Evolutionary conservation across 2,113 vertebrate genomes (phyloP).

Genomic region (Psilopsiagon aymara): DNA sequence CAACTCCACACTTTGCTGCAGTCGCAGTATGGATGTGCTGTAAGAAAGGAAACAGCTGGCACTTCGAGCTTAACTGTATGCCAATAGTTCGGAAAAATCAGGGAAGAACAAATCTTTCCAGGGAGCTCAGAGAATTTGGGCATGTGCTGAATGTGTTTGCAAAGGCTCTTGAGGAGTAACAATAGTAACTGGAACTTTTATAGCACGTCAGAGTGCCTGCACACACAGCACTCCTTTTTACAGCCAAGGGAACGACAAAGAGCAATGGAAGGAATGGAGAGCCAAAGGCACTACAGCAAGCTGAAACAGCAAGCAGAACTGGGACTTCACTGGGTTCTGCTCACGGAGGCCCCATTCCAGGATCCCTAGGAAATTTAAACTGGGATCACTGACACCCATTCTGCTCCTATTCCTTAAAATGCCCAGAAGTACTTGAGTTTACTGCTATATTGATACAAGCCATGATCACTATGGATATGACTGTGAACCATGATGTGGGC

Average conservation of each 20-base stretch:
- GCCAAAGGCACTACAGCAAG: neutral
- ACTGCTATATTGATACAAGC: neutral
- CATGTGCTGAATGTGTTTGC: neutral
- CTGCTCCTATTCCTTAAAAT: neutral
- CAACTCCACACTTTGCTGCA: neutral
- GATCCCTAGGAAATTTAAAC: neutral
- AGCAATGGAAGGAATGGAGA: neutral
- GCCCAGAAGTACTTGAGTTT: accelerated
- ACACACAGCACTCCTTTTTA: neutral
- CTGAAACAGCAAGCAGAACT: neutral
- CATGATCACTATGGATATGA: neutral
- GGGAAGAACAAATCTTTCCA: slow-evolving; percentile 14
- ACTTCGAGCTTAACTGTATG: neutral
- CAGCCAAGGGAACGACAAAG: neutral
- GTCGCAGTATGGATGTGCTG: neutral
- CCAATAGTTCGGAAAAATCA: neutral
- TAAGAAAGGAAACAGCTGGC: slow-evolving; percentile 12
- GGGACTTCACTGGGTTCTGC: neutral
- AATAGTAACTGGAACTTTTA: neutral
- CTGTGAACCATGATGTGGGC: neutral
- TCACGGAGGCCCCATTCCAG: neutral
- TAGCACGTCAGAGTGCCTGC: neutral
- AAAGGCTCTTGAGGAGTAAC: neutral
- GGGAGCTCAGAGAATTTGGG: neutral
- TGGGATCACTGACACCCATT: neutral